Conservation (phyloP, 1,140 invertebrate genomes). For the Rhagoletis pomonella region DNA sequence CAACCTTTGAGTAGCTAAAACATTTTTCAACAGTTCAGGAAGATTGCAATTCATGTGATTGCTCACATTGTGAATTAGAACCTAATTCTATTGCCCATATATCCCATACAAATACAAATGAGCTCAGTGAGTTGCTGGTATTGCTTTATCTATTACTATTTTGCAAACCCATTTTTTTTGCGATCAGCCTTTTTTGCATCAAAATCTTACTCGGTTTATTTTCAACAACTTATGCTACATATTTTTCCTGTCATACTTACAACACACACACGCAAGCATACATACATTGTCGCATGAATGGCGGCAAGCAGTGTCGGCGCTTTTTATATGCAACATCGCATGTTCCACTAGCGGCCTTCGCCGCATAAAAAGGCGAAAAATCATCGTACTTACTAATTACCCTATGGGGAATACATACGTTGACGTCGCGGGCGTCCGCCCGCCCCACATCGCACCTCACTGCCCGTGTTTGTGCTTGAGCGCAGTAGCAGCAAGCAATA, state of each 20-base stretch:
- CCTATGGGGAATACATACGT: conserved; percentile 33
- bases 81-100: too few relatives aligned
- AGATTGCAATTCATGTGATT: too few relatives aligned
- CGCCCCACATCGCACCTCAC: not conserved
- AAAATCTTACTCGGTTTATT: not conserved
- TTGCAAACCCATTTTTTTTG: too few relatives aligned
- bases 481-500: not conserved
- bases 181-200: not conserved
- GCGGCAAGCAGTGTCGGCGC: not conserved
- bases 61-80: too few relatives aligned
- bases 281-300: not conserved
- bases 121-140: too few relatives aligned
- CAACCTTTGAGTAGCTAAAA: too few relatives aligned
- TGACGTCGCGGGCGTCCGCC: not conserved
- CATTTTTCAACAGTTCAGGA: too few relatives aligned
- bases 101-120: too few relatives aligned
- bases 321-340: conserved; percentile 22
- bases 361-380: conserved; percentile 31
- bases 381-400: conserved; percentile 43
- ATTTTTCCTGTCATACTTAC: not conserved
- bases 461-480: too few relatives aligned
- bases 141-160: too few relatives aligned
- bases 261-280: not conserved
- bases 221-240: not conserved
- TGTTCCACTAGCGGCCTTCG: not conserved